phyloP scores from a whole-genome alignment of 2,888 invertebrate genomes.

The Spilosoma lubricipeda region DNA sequence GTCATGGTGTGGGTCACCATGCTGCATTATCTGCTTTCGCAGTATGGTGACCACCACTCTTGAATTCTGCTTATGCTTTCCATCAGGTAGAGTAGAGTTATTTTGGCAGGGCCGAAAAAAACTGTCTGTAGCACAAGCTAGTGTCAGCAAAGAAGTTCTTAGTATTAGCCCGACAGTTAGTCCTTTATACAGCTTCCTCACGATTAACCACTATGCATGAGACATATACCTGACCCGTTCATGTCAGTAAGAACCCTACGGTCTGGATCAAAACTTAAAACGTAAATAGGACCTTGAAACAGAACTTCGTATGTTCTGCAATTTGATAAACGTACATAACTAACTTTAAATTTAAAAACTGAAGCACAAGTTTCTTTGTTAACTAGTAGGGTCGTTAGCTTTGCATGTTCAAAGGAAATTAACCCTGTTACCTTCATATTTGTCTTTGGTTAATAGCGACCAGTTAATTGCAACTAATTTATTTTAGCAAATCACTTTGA shows the following conservation, averaged over 20 bases:
- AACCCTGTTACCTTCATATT: constrained; percentile 51
- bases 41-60: too few relatives aligned
- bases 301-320: background rate
- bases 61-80: too few relatives aligned
- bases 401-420: constrained; percentile 59
- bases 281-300: background rate
- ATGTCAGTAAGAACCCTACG: background rate
- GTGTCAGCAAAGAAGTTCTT: background rate
- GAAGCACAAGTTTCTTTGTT: background rate
- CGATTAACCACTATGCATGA: background rate
- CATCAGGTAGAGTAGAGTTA: too few relatives aligned
- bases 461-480: constrained; percentile 36
- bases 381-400: constrained; percentile 22
- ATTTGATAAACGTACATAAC: background rate
- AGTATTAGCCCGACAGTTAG: too few relatives aligned
- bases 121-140: too few relatives aligned
- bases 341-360: background rate
- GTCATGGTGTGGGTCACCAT: too few relatives aligned
- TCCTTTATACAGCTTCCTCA: background rate
- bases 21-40: too few relatives aligned
- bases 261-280: background rate
- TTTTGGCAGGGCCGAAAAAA: too few relatives aligned
- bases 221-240: background rate
- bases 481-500: background rate
- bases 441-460: constrained; percentile 52